These are phyloP conservation scores for Bergia sp. DNA, from an alignment of 92 coral and sea anemone species.

Conservation along the genomic window DNA sequence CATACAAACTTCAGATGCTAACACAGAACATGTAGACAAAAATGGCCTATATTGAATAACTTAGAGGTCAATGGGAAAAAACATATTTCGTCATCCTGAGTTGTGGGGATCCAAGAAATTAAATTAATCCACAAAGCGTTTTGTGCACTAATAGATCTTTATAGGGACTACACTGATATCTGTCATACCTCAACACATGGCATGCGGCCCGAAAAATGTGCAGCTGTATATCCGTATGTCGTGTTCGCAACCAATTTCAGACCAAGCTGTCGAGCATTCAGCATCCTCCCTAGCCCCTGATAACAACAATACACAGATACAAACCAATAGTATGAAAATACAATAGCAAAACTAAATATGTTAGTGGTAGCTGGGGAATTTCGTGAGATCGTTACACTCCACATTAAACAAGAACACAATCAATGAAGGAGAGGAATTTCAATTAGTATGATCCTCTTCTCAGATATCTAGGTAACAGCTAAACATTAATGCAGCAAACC, in stretches of 20 bases:
- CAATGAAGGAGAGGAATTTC: no score
- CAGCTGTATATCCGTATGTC: conserved; percentile 95
- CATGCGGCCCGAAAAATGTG: conserved; percentile 98
- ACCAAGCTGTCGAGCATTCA: conserved; percentile 97
- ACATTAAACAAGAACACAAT: no score
- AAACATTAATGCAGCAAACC: no score
- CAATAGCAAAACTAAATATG: background rate
- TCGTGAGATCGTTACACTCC: no score
- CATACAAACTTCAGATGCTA: no score
- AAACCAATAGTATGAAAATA: background rate
- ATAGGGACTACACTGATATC: background rate
- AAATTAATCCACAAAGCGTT: background rate
- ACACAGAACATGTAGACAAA: no score
- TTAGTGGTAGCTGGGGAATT: no score
- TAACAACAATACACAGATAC: background rate
- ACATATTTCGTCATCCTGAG: no score
- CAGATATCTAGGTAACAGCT: no score
- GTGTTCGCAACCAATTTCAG: conserved; percentile 94
- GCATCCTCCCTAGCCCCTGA: conserved; percentile 71
- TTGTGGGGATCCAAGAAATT: background rate
- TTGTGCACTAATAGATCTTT: background rate
- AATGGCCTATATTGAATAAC: no score
- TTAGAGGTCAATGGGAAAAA: no score
- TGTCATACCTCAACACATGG: conserved; percentile 96
- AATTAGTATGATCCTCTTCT: no score